Base-by-base conservation (phyloP, 2,888 invertebrate species). In the Gastracanthus pulcherrimus region DNA sequence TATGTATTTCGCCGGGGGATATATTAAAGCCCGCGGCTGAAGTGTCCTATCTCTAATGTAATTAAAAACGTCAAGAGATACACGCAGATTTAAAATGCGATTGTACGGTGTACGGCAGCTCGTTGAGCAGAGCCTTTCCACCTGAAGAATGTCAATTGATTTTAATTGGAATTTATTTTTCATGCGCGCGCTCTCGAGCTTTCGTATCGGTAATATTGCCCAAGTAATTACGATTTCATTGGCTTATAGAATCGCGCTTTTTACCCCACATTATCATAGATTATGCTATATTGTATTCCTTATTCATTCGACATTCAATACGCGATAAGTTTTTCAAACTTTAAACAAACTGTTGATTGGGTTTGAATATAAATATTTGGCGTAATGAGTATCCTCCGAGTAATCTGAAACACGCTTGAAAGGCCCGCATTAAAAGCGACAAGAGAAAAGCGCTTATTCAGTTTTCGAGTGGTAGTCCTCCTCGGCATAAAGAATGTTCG, bases 41-140 rank as follows among this genome's bases (percentile, higher is more conserved):
- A 62, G 72, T 80, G 82, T 82, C 72, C 82, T 82, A 82, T 82
- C 82, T 80, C 82, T 82, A 82, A 82, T 82, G 82, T 82, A 82
- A 82, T 82, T 82, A 82, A 82, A 82, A 82, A 80, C 80, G 80
- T 82, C 82, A 77, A 62, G 69, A 58, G 55, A 31, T 6, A 64
- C 60, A 45, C 48, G 31, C 70, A 67, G 79, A 76, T 82, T 82
- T 76, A 72, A 79, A 82, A 82, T 48, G 76, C 76, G 82, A 82
- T 76, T 82, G 76, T 72, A 31, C 45, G n/a, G 13, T 31, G 31
- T 16, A 13, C n/a, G 51, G 34, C 26, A 9, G 13, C 13, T 36
- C 1, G 58, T 9, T 29, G 71, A 62, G 13, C 26, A 26, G n/a
- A 34, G 58, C n/a, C 60, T n/a, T 31, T 19, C 16, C 51, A 55